Evolutionary conservation across 2,888 invertebrate genomes (phyloP), one percentile per base, ranked within the genome.

Genomic region (Vesta saturnalis): DNA sequence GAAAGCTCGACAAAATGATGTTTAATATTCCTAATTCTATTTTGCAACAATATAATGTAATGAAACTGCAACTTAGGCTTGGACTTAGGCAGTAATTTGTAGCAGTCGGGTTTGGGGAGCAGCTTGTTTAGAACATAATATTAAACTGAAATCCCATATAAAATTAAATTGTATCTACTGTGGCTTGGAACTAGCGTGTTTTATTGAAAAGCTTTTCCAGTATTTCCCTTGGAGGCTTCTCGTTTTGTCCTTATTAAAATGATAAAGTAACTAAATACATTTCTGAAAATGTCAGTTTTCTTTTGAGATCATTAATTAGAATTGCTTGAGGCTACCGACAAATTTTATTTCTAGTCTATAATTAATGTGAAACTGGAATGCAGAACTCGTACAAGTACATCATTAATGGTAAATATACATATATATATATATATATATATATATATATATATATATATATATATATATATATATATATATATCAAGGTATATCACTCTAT

Each of bases 301-400:
- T 68, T 49, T 67, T 64, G 62, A 68, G 68, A 68, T 71, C 68
- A 66, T 68, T 71, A 71, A 71, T 71, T 71, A 71, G 71, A 68
- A 64, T 63, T 55, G 65, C 71, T 59, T 35, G 65, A 47, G 67
- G 71, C 71, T 71, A 68, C 68, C 67, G 71, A 71, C 71, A 71
- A 70, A 69, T 72, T 67, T 60, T 65, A 61, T 68, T 70, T 60
- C 49, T 49, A 63, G 63, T 67, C 66, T 67, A 66, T 72, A 71
- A 72, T 72, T 72, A 72, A 72, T 72, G 68, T 60, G 57, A 60
- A 55, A 64, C 68, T 72, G 58, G 64, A 71, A 66, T 72, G 58
- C 68, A 68, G 63, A 63, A 54, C 62, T 67, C 54, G 58, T 67
- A 55, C 67, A 55, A 66, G 63, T 61, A 66, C 65, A 62, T 70